These are phyloP conservation scores for Sarcophaga bullata DNA, from an alignment of 1,140 invertebrate species.

Conservation along the genomic window DNA sequence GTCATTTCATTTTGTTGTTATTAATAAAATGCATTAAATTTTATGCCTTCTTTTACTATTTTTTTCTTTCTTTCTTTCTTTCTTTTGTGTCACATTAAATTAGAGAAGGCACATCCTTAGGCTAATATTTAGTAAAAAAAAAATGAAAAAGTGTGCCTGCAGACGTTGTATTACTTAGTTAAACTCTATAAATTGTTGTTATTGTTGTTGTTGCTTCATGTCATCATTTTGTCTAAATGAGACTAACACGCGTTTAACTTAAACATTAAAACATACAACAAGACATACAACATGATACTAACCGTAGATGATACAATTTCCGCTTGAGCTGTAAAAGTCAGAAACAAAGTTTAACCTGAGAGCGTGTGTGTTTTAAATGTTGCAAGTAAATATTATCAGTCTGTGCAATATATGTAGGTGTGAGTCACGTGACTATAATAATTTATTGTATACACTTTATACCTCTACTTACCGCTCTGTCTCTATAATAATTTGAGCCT, in stretches of 20 bases:
- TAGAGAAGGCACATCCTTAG: slow-evolving; percentile 13
- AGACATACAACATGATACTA: too few species aligned
- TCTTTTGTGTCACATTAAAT: not conserved
- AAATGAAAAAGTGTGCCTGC: too few species aligned
- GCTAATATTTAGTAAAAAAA: not conserved
- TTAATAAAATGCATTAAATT: not conserved
- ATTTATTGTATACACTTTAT: not conserved
- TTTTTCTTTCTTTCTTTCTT: not conserved
- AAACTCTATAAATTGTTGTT: not conserved
- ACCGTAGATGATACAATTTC: not conserved
- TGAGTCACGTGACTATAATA: slow-evolving; percentile 33
- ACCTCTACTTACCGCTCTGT: not conserved
- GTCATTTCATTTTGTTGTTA: not conserved
- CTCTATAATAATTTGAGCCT: not conserved
- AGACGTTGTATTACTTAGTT: not conserved
- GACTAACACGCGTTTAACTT: slow-evolving; percentile 7
- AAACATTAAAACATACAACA: not conserved
- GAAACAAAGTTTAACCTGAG: not conserved
- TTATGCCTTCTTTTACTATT: not conserved
- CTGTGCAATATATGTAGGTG: slow-evolving; percentile 29
- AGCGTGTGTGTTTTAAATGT: not conserved
- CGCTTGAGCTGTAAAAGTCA: not conserved
- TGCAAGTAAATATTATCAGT: not conserved
- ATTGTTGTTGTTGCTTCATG: not conserved
- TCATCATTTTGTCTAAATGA: slow-evolving; percentile 8